Conservation (phyloP, 2,113 vertebrate genomes). For the Sus scrofa region T2T-Sscrofa CM000814.6:126802501-126803000, state of each 20-base stretch:
- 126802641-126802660: neutral
- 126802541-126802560: neutral
- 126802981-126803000: neutral
- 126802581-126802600: neutral
- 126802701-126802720: neutral
- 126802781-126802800: slow-evolving; percentile 28
- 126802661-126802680: neutral
- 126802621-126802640: neutral
- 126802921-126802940: slow-evolving; percentile 61
- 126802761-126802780: slow-evolving; percentile 6
- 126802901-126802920: neutral
- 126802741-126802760: neutral
- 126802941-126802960: slow-evolving; percentile 44
- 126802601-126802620: neutral
- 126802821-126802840: slow-evolving; percentile 12
- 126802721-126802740: neutral
- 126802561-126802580: neutral
- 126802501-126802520: neutral
- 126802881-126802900: slow-evolving; percentile 28
- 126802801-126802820: neutral
- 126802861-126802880: slow-evolving; percentile 44
- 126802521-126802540: neutral
- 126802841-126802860: slow-evolving; percentile 29
- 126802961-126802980: slow-evolving; percentile 52
- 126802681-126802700: neutral